phyloP scores from a whole-genome alignment of 2,113 vertebrate genomes.

The Myiozetetes cayanensis region DNA sequence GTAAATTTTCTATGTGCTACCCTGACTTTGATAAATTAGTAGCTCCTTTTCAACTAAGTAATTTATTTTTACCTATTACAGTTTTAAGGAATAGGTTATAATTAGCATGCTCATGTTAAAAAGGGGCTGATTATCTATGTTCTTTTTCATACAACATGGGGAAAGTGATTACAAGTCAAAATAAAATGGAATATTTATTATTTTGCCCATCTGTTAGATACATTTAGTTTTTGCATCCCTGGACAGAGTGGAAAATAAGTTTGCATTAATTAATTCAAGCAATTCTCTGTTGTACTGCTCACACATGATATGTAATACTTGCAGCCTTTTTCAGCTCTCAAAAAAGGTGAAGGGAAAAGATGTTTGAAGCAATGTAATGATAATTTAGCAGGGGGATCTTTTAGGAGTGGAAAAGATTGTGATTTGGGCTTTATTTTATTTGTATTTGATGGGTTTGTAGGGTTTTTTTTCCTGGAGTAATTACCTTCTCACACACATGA shows the following conservation, averaged over 20 bases:
- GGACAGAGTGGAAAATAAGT: constrained; percentile 61
- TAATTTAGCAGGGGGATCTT: not conserved
- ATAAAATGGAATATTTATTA: constrained; percentile 70
- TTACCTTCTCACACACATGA: not conserved
- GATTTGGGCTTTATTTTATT: fast-evolving
- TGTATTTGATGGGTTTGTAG: not conserved
- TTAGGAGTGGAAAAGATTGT: not conserved
- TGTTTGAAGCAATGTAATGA: not conserved
- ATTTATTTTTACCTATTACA: not conserved
- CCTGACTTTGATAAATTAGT: not conserved
- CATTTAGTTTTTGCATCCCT: constrained; percentile 56
- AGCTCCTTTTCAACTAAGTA: not conserved
- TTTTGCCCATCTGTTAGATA: constrained; percentile 69
- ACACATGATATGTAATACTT: constrained; percentile 53
- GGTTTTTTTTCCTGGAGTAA: not conserved
- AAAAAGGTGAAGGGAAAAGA: constrained; percentile 7
- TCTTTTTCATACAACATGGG: constrained; percentile 30
- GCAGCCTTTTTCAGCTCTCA: constrained; percentile 49
- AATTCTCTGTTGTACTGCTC: constrained; percentile 38
- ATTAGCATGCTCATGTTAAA: constrained; percentile 24
- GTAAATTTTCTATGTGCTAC: constrained; percentile 5
- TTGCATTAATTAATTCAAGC: constrained; percentile 68
- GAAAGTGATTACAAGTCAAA: constrained; percentile 64
- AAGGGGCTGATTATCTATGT: constrained; percentile 49
- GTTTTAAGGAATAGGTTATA: constrained; percentile 12